Base-by-base conservation (phyloP, 2,888 invertebrate genomes). In the Catocala fraxini region DNA sequence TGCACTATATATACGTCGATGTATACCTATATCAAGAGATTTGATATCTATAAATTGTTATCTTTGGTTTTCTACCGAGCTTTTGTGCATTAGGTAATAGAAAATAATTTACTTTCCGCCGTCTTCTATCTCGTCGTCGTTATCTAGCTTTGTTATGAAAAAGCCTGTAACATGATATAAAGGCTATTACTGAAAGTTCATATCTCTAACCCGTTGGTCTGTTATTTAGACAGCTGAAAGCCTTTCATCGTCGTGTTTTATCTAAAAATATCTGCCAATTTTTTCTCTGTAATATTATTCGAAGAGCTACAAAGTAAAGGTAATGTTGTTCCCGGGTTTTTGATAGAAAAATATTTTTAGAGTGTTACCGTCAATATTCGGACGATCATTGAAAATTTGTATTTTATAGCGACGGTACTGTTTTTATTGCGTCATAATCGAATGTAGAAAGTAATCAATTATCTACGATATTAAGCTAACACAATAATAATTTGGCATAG, bases 211-310 rank as follows among this genome's bases (percentile, higher is more conserved):
- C 71, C 64, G 13, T 64, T 63, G 54, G 61, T 62, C 64, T 70
- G 59, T 72, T 78, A 71, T 78, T 77, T 70, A 70, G 66, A 75
- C 62, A 70, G 57, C 59, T 70, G 63, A 65, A 71, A 75, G 65
- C 71, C 51, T 65, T 48, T 51, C 56, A 42, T 59, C 51, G 15
- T 51, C 45, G 51, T 51, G 56, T 65, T 68, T 67, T 58, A 74
- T 65, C 51, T 48, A 63, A 61, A 51, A 62, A 64, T 65, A 61
- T 43, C 51, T 48, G 34, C 25, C 7, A 43, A 25, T 53, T 68
- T 63, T 64, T 59, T 59, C 9, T 46, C 25, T 45, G 47, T 39
- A 43, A 43, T 45, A 55, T 51, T 46, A 53, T 11, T 10, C 10
- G 11, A 51, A 63, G 66, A 53, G 41, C 49, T 72, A 48, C 11